Evolutionary conservation across 1,140 invertebrate species (phyloP).

Genomic region (Oreohelix idahoensis): DNA sequence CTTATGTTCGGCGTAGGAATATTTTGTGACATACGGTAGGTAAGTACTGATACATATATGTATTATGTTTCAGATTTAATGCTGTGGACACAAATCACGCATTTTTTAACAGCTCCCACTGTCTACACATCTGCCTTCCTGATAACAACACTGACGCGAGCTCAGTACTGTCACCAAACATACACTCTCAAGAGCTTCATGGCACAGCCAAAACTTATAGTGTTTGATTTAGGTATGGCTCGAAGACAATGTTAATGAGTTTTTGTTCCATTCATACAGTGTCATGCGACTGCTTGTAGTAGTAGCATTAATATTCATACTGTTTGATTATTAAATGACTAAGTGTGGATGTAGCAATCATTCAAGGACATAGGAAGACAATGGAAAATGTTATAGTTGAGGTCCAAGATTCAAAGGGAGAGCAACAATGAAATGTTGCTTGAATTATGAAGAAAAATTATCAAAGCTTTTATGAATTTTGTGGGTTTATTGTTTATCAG

Average conservation of each 20-base stretch:
- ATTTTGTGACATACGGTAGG: too few species aligned
- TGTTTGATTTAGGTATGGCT: conserved; percentile 60
- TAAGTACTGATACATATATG: too few species aligned
- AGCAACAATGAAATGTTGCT: too few species aligned
- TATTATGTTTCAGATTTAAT: background rate
- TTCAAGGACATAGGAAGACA: background rate
- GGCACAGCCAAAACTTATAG: conserved; percentile 55
- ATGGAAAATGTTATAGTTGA: background rate
- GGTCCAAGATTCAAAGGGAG: too few species aligned
- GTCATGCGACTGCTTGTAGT: background rate
- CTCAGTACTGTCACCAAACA: background rate
- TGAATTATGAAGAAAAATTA: too few species aligned
- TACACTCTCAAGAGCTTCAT: background rate
- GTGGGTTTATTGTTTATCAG: too few species aligned
- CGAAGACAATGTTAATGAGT: background rate
- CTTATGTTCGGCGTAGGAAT: too few species aligned
- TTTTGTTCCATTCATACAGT: too few species aligned
- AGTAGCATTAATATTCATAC: background rate
- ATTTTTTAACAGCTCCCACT: background rate
- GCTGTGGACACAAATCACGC: background rate
- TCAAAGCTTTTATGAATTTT: too few species aligned
- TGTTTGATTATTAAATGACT: background rate
- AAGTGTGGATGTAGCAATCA: too few species aligned
- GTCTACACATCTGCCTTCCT: background rate
- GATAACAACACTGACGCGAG: background rate